These are phyloP conservation scores for Tiphia femorata DNA, from an alignment of 2,888 invertebrate species.

Conservation along the genomic window DNA sequence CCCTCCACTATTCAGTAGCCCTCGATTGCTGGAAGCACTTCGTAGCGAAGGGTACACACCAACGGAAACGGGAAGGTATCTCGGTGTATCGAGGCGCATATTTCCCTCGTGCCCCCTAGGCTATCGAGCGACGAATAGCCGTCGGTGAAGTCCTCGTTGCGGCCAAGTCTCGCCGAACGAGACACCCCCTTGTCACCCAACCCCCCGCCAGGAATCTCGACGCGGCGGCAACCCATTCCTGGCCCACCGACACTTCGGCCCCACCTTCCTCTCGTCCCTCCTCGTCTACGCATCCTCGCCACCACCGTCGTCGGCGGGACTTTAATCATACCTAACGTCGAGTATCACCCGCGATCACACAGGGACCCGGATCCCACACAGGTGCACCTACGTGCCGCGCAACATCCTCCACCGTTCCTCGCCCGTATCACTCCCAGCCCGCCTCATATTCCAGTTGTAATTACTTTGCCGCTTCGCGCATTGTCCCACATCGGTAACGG, in stretches of 20 bases:
- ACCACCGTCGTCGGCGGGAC: constrained; percentile 1
- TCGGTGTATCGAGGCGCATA: constrained; percentile 35
- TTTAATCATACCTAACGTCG: constrained; percentile 21
- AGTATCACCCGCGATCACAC: constrained; percentile 6
- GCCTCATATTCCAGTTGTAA: not conserved
- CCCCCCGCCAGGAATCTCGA: no score
- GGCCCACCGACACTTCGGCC: constrained; percentile 13
- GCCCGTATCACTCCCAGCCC: not conserved
- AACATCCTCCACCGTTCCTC: not conserved
- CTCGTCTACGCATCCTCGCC: not conserved
- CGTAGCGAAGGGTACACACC: no score
- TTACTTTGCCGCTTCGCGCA: constrained; percentile 5
- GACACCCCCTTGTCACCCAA: no score
- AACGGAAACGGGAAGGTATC: no score
- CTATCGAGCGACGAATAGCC: no score
- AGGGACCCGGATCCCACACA: constrained; percentile 8
- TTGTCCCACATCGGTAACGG: constrained; percentile 7
- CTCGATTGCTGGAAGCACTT: no score
- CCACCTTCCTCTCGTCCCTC: not conserved
- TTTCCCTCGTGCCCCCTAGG: constrained; percentile 34
- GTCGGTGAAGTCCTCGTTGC: no score
- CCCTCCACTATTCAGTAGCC: no score
- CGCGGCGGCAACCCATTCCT: no score
- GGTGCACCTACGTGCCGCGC: not conserved
- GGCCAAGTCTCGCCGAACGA: no score